Base-by-base conservation (phyloP, 1,140 invertebrate genomes). In the Drosophila mayri region DNA sequence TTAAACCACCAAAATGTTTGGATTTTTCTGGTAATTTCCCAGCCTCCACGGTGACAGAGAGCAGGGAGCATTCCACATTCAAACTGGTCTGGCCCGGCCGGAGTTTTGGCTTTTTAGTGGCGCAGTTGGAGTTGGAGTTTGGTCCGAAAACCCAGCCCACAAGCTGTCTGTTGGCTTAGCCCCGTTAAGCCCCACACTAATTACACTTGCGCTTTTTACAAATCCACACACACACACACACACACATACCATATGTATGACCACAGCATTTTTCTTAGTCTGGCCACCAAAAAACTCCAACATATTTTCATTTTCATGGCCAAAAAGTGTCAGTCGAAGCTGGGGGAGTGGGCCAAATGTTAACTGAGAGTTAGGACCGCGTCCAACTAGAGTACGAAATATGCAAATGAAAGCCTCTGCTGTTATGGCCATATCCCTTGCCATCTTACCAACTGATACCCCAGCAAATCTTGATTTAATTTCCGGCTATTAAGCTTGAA, bases 261-360 rank as follows among this genome's bases (percentile, higher is more conserved):
- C 55, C 47, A 50, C 35, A 64, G 63, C 67, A 88, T 88, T 80
- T 87, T 87, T 87, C 83, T 76, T 88, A 66, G 83, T 87, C 84
- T 70, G 59, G 67, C 62, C 49, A 47, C 14, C 64, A 55, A 79
- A 25, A 43, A 86, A 65, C 79, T 73, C 52, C 25, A 76, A 88
- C 79, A 83, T 88, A 88, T 87, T 88, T 87, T 88, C 84, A 88
- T 87, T 88, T 87, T 88, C 83, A 87, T 87, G 82, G 82, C 67
- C 82, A 82, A 72, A 87, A 72, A 86, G 54, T 79, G 79, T 76
- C 68, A 78, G 74, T 81, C 50, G 25, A 11, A 4, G 32, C 20
- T 38, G 52, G 12, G 52, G 9, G 25, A 37, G 28, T 25, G 62
- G 65, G 37, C 8, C 11, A 18, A 68, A 41, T 67, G 28, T 20